A percentile compares a stretch with the other conserved stretches of the same genome.
These are phyloP conservation scores for Nasonia longicornis DNA, from an alignment of 1,140 invertebrate genomes.

Conservation along the genomic window DNA sequence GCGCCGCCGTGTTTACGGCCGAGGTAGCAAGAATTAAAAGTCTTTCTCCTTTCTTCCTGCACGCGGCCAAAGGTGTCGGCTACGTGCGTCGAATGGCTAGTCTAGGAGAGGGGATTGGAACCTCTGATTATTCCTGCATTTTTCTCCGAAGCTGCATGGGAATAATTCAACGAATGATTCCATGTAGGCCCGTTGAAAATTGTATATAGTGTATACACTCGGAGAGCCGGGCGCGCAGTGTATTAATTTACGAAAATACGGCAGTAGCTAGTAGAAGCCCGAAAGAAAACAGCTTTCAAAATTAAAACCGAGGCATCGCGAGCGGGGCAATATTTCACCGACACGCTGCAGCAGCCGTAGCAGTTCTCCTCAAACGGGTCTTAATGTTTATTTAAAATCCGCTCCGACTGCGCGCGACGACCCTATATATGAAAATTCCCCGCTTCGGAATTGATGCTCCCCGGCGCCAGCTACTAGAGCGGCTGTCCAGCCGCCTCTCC, in stretches of 20 bases:
- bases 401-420: background rate
- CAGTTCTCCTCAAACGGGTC: constrained; percentile 12
- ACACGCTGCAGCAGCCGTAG: too few species aligned
- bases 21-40: constrained; percentile 55
- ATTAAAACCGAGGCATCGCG: constrained; percentile 28
- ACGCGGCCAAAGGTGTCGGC: constrained; percentile 15
- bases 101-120: constrained; percentile 4
- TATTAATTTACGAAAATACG: background rate
- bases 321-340: constrained; percentile 19
- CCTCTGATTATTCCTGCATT: too few species aligned
- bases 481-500: constrained; percentile 21
- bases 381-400: constrained; percentile 43
- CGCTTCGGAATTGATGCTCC: constrained; percentile 30
- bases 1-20: constrained; percentile 5
- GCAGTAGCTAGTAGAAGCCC: too few species aligned
- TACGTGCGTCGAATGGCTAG: constrained; percentile 19
- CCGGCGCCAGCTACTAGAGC: background rate
- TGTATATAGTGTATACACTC: background rate
- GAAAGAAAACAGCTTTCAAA: constrained; percentile 22
- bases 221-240: background rate
- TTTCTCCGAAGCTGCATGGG: background rate
- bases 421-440: constrained; percentile 31
- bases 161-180: background rate
- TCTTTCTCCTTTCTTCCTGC: constrained; percentile 49
- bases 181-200: too few species aligned